Conservation (phyloP, 1,140 invertebrate genomes). For the Drosophila oshimai region DNA sequence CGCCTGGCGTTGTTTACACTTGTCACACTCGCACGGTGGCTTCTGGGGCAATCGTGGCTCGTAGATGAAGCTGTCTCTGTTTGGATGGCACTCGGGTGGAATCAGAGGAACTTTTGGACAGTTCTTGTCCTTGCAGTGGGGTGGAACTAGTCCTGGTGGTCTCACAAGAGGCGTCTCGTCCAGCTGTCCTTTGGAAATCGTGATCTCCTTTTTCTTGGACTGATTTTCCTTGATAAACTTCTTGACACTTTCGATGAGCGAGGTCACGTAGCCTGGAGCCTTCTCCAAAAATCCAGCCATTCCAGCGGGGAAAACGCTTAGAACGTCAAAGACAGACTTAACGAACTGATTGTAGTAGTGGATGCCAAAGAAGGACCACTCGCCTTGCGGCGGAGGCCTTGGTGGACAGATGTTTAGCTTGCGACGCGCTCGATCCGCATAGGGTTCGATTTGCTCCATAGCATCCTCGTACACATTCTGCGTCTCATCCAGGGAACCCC, state of each 20-base stretch:
- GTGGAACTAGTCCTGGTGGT: slow-evolving; percentile 16
- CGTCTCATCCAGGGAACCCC: slow-evolving; percentile 39
- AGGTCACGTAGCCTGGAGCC: slow-evolving; percentile 5
- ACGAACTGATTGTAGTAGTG: slow-evolving; percentile 56
- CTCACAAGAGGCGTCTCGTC: slow-evolving; percentile 42
- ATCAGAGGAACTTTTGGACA: slow-evolving; percentile 2
- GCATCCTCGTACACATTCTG: slow-evolving; percentile 25
- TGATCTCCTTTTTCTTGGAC: slow-evolving; percentile 13
- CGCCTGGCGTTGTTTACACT: slow-evolving; percentile 25
- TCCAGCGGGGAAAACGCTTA: slow-evolving; percentile 22
- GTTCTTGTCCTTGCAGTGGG: slow-evolving; percentile 16
- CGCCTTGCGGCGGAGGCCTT: slow-evolving; percentile 37
- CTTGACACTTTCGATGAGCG: neutral
- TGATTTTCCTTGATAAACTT: neutral
- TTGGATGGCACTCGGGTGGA: neutral
- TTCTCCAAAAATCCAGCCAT: neutral
- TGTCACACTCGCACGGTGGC: slow-evolving; percentile 19
- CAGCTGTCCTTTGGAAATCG: slow-evolving; percentile 19
- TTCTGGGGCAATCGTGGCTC: slow-evolving; percentile 13
- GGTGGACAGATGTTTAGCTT: slow-evolving; percentile 39
- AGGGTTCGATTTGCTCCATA: slow-evolving; percentile 3
- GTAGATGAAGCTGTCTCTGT: slow-evolving; percentile 25
- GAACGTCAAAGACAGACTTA: slow-evolving; percentile 23
- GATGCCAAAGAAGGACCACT: slow-evolving; percentile 39
- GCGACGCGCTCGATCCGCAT: slow-evolving; percentile 21